These are phyloP conservation scores for Megalonaias nervosa DNA, from an alignment of 1,140 invertebrate species.

Conservation along the genomic window DNA sequence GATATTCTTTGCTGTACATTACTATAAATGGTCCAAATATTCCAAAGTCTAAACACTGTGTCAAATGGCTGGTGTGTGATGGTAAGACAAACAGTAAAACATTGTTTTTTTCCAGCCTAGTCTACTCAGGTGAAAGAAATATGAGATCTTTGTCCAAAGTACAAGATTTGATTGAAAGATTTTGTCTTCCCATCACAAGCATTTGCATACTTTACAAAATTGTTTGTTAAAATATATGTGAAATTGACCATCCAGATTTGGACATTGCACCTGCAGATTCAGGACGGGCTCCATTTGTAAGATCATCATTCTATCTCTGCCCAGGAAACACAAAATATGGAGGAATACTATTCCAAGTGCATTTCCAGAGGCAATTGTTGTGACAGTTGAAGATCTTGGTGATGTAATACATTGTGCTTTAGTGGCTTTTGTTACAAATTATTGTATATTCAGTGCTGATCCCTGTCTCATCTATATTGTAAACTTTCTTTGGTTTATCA, in stretches of 20 bases:
- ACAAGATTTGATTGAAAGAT: background rate
- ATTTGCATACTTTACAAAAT: constrained; percentile 15
- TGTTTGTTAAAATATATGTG: constrained; percentile 8
- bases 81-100: too few relatives aligned
- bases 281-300: too few relatives aligned
- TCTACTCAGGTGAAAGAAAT: too few relatives aligned
- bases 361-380: constrained; percentile 64
- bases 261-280: too few relatives aligned
- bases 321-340: constrained; percentile 70
- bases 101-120: too few relatives aligned
- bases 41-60: too few relatives aligned
- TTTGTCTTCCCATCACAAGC: background rate
- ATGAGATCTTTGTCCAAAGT: constrained; percentile 2
- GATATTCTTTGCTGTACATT: too few relatives aligned
- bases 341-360: constrained; percentile 61
- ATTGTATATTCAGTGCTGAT: constrained; percentile 64
- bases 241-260: constrained; percentile 25
- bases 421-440: background rate
- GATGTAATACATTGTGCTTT: constrained; percentile 62
- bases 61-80: too few relatives aligned
- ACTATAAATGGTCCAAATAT: too few relatives aligned
- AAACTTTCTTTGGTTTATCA: constrained; percentile 58
- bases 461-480: constrained; percentile 71
- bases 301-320: too few relatives aligned
- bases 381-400: constrained; percentile 68